These are phyloP conservation scores for Gambelia wislizenii DNA, from an alignment of 2,797 vertebrate species.

Conservation along the genomic window DNA sequence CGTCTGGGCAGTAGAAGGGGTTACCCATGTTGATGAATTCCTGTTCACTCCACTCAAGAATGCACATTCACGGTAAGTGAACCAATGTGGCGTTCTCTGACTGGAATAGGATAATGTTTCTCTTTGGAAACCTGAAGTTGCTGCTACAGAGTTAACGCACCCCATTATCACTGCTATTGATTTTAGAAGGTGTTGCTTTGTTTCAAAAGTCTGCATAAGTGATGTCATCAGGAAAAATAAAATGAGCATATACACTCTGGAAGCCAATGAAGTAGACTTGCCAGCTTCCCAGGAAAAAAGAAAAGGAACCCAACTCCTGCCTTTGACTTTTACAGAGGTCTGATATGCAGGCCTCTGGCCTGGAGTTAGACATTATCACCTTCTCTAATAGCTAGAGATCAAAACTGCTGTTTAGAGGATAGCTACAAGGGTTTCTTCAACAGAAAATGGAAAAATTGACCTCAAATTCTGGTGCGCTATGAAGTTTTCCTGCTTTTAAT, in stretches of 20 bases:
- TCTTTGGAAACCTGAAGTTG: not conserved
- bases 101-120: not conserved
- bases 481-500: not conserved
- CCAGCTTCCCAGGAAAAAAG: not conserved
- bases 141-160: not conserved
- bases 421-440: not conserved
- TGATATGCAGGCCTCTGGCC: not conserved
- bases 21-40: too few relatives aligned
- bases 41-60: too few relatives aligned
- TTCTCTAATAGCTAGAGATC: constrained; percentile 19
- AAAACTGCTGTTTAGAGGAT: not conserved
- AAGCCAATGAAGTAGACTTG: not conserved
- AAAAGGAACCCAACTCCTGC: not conserved
- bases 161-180: not conserved
- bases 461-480: not conserved
- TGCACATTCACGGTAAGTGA: too few relatives aligned
- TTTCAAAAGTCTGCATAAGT: not conserved
- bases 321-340: not conserved
- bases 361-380: constrained; percentile 3
- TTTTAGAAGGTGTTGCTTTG: not conserved
- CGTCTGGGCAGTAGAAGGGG: too few relatives aligned
- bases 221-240: not conserved
- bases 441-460: constrained; percentile 12
- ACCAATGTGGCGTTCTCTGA: too few relatives aligned
- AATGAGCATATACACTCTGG: not conserved